Base-by-base conservation (phyloP, 2,113 vertebrate genomes). In the Platichthys stellatus region DNA sequence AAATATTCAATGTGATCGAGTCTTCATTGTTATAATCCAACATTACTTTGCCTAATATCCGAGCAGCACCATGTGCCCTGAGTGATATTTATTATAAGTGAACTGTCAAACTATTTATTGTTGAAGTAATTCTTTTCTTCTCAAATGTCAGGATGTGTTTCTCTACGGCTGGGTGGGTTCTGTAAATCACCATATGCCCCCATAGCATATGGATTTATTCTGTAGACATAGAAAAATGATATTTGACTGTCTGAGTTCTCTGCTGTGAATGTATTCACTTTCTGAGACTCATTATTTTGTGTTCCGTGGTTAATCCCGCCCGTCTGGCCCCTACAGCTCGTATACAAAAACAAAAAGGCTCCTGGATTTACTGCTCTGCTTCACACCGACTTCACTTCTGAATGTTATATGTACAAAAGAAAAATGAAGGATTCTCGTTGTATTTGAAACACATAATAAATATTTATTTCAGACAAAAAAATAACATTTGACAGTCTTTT, bases 381-480 rank as follows among this genome's bases (percentile, higher is more conserved):
- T 57, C 38, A 38, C n/a, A 43, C 21, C 23, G 13, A 40, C 31
- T 21, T 65, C 10, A 72, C 9, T 31, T 31, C n/a, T 35, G 59
- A 28, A 7, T 47, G 9, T 62, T 9, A 57, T 2, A 24, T 11
- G 3, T 23, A 9, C 0, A 21, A 4, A 4, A 21, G 13, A 18
- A 17, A 2, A 28, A 56, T 15, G 10, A 12, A 31, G 0, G 20
- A 60, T n/a, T 47, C 62, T 47, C 53, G 62, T 80, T 73, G 24
- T 65, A 86, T 74, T 89, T 93, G 69, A 90, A 92, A 92, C 90
- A 92, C 90, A 92, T 87, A 87, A 92, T 92, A 91, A 90, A 93
- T 92, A 87, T 94, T 94, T 94, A 93, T 93, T 93, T 85, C 70
- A 86, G 85, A 92, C 86, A 90, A 86, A 92, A 92, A 91, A 92